Percentiles rank a stretch among this genome's conserved stretches.
These are phyloP conservation scores for Protodeltote pygarga DNA, from an alignment of 2,888 invertebrate genomes.

Conservation along the genomic window DNA sequence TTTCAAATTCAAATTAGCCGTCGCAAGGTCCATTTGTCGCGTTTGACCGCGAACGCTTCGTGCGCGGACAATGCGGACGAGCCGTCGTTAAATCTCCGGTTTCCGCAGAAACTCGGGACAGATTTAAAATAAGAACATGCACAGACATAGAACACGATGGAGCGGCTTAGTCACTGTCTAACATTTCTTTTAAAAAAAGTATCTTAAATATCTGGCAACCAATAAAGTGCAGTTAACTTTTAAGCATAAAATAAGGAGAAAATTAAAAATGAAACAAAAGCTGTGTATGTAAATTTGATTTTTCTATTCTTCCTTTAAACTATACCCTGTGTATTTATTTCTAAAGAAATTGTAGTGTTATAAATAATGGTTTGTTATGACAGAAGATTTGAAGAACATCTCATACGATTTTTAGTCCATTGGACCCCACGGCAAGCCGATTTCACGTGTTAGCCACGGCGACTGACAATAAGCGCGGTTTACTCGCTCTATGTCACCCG, in stretches of 20 bases:
- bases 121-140: constrained; percentile 82
- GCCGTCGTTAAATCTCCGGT: constrained; percentile 81
- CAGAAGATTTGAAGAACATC: constrained; percentile 32
- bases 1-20: constrained; percentile 79
- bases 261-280: too few relatives aligned
- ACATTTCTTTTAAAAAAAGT: constrained; percentile 13
- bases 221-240: constrained; percentile 14
- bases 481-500: constrained; percentile 72
- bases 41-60: constrained; percentile 69
- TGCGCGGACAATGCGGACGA: constrained; percentile 83
- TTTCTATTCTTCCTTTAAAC: too few relatives aligned
- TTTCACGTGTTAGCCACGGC: constrained; percentile 83
- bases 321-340: too few relatives aligned
- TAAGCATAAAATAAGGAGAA: constrained; percentile 8
- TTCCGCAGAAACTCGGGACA: constrained; percentile 80
- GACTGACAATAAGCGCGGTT: constrained; percentile 82
- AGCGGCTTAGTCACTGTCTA: constrained; percentile 23
- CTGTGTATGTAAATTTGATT: too few relatives aligned
- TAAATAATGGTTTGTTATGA: not conserved
- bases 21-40: constrained; percentile 68
- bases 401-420: constrained; percentile 46
- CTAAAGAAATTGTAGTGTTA: not conserved
- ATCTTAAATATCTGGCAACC: not conserved
- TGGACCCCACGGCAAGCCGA: constrained; percentile 76
- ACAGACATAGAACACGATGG: constrained; percentile 62